phyloP scores from a whole-genome alignment of 2,888 invertebrate species.

The Dolomedes plantarius region DNA sequence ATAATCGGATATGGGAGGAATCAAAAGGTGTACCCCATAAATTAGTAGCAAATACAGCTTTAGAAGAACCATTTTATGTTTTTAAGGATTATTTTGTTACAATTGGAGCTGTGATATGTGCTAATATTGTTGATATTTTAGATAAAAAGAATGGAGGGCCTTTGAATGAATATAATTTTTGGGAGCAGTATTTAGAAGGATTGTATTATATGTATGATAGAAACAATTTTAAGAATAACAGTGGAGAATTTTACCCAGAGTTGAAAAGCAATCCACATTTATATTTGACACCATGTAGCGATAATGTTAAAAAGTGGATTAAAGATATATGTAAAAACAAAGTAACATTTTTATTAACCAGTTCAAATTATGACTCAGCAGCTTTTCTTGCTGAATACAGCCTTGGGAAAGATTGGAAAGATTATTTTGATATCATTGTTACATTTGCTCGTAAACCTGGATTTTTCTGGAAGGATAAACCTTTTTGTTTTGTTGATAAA shows the following conservation, averaged over 20 bases:
- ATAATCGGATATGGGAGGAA: constrained; percentile 77
- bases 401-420: constrained; percentile 82
- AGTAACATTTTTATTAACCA: constrained; percentile 83
- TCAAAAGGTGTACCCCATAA: constrained; percentile 72
- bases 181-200: constrained; percentile 82
- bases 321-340: constrained; percentile 79
- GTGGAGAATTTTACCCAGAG: constrained; percentile 81
- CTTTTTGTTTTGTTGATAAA: constrained; percentile 79
- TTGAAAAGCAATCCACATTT: constrained; percentile 80
- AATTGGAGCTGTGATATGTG: constrained; percentile 82
- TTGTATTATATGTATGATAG: constrained; percentile 81
- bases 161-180: constrained; percentile 80
- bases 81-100: constrained; percentile 86
- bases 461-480: constrained; percentile 81
- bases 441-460: constrained; percentile 85
- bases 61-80: constrained; percentile 79
- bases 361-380: constrained; percentile 85
- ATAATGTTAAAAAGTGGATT: constrained; percentile 80
- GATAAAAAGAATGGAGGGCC: constrained; percentile 79
- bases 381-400: constrained; percentile 81
- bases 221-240: constrained; percentile 76
- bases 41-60: constrained; percentile 18
- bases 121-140: constrained; percentile 82
- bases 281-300: constrained; percentile 80
- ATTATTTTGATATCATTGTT: constrained; percentile 82